Percentiles rank a stretch among this genome's conserved stretches.
These are phyloP conservation scores for Rhopilema esculentum DNA, from an alignment of 30 jellyfish, hydroid and myxozoan species.

Conservation along the genomic window DNA sequence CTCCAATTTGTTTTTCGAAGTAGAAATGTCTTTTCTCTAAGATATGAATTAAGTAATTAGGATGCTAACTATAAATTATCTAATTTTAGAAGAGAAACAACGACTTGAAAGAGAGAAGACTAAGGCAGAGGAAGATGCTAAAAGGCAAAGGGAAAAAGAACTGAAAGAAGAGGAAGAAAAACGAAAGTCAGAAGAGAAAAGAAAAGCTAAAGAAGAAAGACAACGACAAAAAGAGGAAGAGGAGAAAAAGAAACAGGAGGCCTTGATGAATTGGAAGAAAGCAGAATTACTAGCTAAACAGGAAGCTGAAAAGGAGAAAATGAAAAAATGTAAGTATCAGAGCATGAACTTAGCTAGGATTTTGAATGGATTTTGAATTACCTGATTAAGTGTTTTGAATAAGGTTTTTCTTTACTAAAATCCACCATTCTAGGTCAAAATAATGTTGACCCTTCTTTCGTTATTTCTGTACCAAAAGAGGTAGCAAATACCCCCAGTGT, in stretches of 20 bases:
- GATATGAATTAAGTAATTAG: too few species aligned
- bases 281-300: slow-evolving; percentile 72
- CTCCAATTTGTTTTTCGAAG: too few species aligned
- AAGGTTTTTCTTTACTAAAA: too few species aligned
- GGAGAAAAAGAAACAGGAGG: slow-evolving; percentile 56
- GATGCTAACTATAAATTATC: background rate
- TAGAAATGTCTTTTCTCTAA: too few species aligned
- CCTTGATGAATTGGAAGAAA: slow-evolving; percentile 67
- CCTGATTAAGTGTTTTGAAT: too few species aligned
- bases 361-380: too few species aligned
- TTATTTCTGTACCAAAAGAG: too few species aligned
- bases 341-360: too few species aligned
- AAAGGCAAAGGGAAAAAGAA: slow-evolving; percentile 29
- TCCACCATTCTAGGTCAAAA: too few species aligned
- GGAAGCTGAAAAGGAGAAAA: slow-evolving; percentile 49
- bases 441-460: too few species aligned
- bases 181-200: slow-evolving; percentile 52
- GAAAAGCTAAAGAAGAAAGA: slow-evolving; percentile 61
- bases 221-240: slow-evolving; percentile 63
- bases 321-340: slow-evolving; percentile 59
- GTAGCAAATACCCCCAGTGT: too few species aligned
- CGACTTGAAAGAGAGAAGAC: slow-evolving; percentile 1
- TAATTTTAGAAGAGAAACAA: slow-evolving; percentile 18
- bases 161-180: slow-evolving; percentile 36
- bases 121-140: slow-evolving; percentile 61